These are phyloP conservation scores for Gymnoscelis rufifasciata DNA, from an alignment of 2,888 invertebrate species.

Conservation along the genomic window DNA sequence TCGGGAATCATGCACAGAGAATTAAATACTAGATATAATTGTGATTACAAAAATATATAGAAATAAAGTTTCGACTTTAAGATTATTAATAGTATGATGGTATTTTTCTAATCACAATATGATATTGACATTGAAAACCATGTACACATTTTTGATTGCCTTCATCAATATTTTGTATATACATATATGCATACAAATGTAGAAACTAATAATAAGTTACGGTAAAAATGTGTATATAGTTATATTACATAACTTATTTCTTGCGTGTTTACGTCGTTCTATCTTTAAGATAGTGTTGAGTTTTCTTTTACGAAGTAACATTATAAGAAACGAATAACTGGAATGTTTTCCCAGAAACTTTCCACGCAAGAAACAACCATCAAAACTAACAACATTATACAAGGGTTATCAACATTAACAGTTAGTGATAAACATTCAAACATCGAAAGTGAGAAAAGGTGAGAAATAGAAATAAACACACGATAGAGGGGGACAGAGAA, in stretches of 20 bases:
- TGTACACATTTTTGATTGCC: neutral
- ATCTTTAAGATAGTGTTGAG: no score
- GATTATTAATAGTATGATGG: neutral
- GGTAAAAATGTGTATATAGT: slow-evolving; percentile 7
- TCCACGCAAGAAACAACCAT: slow-evolving; percentile 29
- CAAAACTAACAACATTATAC: slow-evolving; percentile 39
- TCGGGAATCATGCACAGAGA: slow-evolving; percentile 74
- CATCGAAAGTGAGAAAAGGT: slow-evolving; percentile 75
- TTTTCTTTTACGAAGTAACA: no score
- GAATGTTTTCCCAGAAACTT: neutral
- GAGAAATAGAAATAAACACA: slow-evolving; percentile 70
- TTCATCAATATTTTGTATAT: no score
- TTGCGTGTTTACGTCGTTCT: no score
- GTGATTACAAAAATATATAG: slow-evolving; percentile 35
- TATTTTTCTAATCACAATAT: slow-evolving; percentile 19
- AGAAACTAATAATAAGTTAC: no score
- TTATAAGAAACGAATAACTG: no score
- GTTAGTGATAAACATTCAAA: slow-evolving; percentile 78
- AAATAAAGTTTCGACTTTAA: neutral
- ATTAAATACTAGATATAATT: slow-evolving; percentile 43
- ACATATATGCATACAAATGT: no score
- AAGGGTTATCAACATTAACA: slow-evolving; percentile 72
- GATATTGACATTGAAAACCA: slow-evolving; percentile 9
- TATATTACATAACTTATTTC: slow-evolving; percentile 7
- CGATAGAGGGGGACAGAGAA: slow-evolving; percentile 56